Percentiles rank a stretch among this genome's conserved stretches.
phyloP scores from a whole-genome alignment of 2,113 vertebrate species.

The Parus major region DNA sequence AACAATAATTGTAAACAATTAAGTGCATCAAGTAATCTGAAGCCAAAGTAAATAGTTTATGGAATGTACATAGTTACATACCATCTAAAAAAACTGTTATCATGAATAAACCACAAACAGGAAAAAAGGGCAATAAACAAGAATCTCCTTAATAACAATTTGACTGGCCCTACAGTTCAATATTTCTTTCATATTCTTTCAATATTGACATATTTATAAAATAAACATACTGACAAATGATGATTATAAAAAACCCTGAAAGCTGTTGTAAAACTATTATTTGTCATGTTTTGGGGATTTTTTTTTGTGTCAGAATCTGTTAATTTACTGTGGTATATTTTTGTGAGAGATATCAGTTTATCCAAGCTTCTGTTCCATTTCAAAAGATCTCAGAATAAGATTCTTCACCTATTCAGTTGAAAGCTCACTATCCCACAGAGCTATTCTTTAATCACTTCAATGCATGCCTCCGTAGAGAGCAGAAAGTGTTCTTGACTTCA shows the following conservation, averaged over 20 bases:
- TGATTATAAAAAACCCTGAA: background rate
- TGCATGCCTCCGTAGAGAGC: background rate
- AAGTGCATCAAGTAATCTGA: background rate
- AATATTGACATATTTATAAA: background rate
- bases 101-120: background rate
- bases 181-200: background rate
- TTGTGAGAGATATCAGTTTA: conserved; percentile 13
- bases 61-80: background rate
- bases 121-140: background rate
- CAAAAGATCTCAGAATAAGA: conserved; percentile 41
- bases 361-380: conserved; percentile 36
- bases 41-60: background rate
- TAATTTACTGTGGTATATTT: conserved; percentile 8
- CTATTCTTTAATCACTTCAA: conserved; percentile 58
- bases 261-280: background rate
- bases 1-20: background rate
- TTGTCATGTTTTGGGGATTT: background rate
- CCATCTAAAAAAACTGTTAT: background rate
- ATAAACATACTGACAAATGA: background rate
- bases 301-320: background rate
- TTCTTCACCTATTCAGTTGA: conserved; percentile 41
- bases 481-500: conserved; percentile 39
- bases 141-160: background rate
- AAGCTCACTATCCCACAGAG: conserved; percentile 50
- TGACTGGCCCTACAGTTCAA: background rate